These are phyloP conservation scores for Anolis sagrei DNA, from an alignment of 2,113 vertebrate genomes.

Conservation along the genomic window DNA sequence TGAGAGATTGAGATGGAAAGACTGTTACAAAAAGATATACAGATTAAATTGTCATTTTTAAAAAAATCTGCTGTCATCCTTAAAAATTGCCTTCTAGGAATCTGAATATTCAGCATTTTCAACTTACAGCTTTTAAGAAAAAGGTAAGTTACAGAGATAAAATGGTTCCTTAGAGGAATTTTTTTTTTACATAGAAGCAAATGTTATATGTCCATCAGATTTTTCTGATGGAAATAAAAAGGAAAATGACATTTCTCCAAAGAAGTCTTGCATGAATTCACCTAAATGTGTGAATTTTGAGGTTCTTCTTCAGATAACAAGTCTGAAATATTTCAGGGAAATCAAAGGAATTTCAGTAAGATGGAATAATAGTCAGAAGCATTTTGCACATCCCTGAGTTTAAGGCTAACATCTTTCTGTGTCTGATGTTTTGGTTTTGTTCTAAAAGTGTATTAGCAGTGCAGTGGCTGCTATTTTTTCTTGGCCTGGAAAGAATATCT, in stretches of 20 bases:
- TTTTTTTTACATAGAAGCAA: background rate
- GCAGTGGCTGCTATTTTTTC: background rate
- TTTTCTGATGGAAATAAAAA: background rate
- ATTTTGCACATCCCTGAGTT: background rate
- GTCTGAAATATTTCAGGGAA: background rate
- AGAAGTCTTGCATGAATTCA: background rate
- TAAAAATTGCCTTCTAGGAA: conserved; percentile 42
- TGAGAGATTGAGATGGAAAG: background rate
- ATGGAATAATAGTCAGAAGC: background rate
- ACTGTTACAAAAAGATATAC: conserved; percentile 53
- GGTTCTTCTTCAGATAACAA: background rate
- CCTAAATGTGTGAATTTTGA: background rate
- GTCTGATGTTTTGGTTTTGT: background rate
- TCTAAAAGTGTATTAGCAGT: background rate
- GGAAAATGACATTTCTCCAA: background rate
- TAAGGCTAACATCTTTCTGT: background rate
- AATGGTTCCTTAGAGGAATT: background rate
- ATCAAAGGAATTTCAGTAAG: background rate
- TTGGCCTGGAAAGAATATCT: background rate
- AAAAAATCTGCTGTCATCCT: conserved; percentile 19
- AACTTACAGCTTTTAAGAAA: background rate
- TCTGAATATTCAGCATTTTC: background rate
- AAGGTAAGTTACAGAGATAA: background rate
- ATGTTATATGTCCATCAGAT: background rate
- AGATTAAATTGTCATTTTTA: conserved; percentile 47